Evolutionary conservation across 53 echinoderm and acorn worm species (phyloP).

Genomic region (Pentamera pediparva): DNA sequence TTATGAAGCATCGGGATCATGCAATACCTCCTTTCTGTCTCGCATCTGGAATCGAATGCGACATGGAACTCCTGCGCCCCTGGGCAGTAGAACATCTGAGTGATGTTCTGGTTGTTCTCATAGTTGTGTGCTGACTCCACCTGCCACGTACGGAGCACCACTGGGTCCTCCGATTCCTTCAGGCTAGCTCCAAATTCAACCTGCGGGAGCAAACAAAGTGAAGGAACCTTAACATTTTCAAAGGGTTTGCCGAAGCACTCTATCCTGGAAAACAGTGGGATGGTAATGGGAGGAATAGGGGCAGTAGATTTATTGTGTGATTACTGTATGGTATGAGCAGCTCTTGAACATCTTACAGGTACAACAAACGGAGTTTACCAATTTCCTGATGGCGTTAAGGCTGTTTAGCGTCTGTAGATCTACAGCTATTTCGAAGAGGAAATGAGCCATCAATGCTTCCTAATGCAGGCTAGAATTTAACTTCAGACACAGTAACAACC

Average conservation of each 20-base stretch:
- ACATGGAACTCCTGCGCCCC: conserved; percentile 88
- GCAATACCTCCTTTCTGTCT: conserved; percentile 80
- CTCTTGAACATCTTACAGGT: too few species aligned
- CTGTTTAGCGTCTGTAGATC: too few species aligned
- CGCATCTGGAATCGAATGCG: conserved; percentile 85
- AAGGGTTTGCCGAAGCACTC: conserved; percentile 16
- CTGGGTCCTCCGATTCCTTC: conserved; percentile 53
- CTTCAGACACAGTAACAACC: too few species aligned
- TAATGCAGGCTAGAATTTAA: too few species aligned
- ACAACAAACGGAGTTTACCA: too few species aligned
- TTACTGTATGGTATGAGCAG: too few species aligned
- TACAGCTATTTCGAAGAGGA: too few species aligned
- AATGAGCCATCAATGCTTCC: too few species aligned
- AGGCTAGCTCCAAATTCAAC: not conserved
- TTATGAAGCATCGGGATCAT: not conserved
- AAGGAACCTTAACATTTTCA: conserved; percentile 11
- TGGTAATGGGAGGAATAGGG: too few species aligned
- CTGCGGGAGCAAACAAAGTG: not conserved
- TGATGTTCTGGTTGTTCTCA: conserved; percentile 83
- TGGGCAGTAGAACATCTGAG: conserved; percentile 93
- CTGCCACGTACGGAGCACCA: conserved; percentile 76
- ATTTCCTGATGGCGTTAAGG: too few species aligned
- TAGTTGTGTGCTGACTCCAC: conserved; percentile 92
- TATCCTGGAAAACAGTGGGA: too few species aligned
- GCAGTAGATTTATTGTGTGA: too few species aligned